A percentile compares a stretch with the other conserved stretches of the same genome.
Conservation (phyloP, 1,140 invertebrate genomes). For the Drosophila navojoa region DNA sequence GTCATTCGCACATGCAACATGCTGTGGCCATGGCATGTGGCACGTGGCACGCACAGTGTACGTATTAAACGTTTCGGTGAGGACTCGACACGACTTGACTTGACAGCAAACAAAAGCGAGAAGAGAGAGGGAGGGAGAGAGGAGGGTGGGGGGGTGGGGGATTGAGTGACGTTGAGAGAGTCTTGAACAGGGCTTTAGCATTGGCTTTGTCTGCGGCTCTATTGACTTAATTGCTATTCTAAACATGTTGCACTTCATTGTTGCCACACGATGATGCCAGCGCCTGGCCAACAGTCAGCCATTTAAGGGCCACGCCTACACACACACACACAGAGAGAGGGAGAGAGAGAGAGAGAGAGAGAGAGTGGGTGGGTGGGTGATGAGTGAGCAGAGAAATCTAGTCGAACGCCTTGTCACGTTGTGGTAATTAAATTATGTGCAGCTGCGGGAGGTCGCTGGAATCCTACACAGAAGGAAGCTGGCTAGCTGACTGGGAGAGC, state of each 20-base stretch:
- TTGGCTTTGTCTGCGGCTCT: constrained; percentile 26
- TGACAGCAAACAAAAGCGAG: constrained; percentile 2
- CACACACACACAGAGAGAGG: constrained; percentile 2
- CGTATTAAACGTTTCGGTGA: constrained; percentile 12
- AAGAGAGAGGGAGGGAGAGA: not conserved
- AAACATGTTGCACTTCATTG: constrained; percentile 73
- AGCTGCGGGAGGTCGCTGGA: constrained; percentile 31
- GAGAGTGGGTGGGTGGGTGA: not conserved
- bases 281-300: constrained; percentile 29
- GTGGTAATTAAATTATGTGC: constrained; percentile 78
- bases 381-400: constrained; percentile 6
- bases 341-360: not conserved
- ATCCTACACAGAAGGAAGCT: not conserved
- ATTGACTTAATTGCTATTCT: constrained; percentile 75
- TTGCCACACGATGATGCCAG: constrained; percentile 42
- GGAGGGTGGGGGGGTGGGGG: too few relatives aligned
- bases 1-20: constrained; percentile 10
- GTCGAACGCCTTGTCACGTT: constrained; percentile 44
- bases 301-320: constrained; percentile 1
- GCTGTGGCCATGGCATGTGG: constrained; percentile 13
- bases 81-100: constrained; percentile 7
- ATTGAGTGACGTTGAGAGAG: not conserved
- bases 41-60: constrained; percentile 17
- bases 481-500: too few relatives aligned
- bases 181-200: constrained; percentile 31